A percentile compares a stretch with the other conserved stretches of the same genome.
Conservation (phyloP, 2,797 vertebrate genomes). For the Fundulus diaphanus region DNA sequence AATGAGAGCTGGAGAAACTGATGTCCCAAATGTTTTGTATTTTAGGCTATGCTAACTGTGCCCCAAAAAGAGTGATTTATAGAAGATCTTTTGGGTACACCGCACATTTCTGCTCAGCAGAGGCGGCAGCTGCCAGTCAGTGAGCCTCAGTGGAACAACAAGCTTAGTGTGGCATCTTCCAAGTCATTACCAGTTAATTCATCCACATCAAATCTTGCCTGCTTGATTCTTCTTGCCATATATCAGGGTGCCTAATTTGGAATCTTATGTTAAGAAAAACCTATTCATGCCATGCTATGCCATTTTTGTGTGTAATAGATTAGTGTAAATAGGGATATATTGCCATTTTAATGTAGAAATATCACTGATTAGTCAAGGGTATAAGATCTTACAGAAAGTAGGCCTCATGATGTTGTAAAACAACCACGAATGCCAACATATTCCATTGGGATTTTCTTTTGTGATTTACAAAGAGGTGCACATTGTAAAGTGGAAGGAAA, state of each 20-base stretch:
- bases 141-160: not conserved
- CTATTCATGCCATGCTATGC: not conserved
- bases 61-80: not conserved
- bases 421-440: not conserved
- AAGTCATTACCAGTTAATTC: conserved; percentile 40
- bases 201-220: conserved; percentile 38
- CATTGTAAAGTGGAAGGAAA: not conserved
- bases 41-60: no score
- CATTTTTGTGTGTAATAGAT: not conserved
- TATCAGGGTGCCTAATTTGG: conserved; percentile 23
- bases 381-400: no score
- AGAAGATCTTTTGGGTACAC: not conserved
- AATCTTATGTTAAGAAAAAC: conserved; percentile 11
- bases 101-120: not conserved
- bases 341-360: not conserved
- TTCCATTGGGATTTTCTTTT: not conserved
- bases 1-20: not conserved
- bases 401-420: not conserved
- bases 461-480: not conserved
- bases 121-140: not conserved
- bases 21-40: not conserved
- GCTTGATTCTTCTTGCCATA: conserved; percentile 20
- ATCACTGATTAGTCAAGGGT: no score
- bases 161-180: conserved; percentile 14
- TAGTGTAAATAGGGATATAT: not conserved